Conservation (phyloP, 2,888 invertebrate genomes). For the Hymenopus coronatus region DNA sequence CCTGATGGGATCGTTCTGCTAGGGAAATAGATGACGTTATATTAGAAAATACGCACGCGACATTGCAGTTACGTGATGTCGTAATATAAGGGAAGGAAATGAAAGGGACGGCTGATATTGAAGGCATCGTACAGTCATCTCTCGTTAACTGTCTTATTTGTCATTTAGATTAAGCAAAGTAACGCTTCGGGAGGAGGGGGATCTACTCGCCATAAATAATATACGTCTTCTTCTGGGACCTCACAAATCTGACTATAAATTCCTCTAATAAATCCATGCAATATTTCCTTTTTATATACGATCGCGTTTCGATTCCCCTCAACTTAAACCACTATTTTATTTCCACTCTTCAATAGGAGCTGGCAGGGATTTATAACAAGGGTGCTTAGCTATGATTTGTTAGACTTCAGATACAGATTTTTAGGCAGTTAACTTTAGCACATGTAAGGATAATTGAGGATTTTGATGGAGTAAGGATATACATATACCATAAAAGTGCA, state of each 20-base stretch:
- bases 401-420: no score
- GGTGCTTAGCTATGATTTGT: background rate
- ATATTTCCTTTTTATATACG: background rate
- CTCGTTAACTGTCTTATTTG: background rate
- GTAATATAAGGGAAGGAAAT: background rate
- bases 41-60: background rate
- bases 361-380: background rate
- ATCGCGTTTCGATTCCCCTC: background rate
- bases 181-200: background rate
- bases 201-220: background rate
- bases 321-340: background rate
- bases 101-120: background rate
- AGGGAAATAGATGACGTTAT: background rate
- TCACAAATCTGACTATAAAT: background rate
- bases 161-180: background rate
- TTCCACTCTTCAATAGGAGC: background rate
- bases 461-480: no score
- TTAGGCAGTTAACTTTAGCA: no score
- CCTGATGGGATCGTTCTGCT: background rate
- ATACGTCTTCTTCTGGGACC: background rate
- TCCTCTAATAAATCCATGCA: background rate
- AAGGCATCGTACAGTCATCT: background rate
- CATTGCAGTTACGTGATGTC: background rate
- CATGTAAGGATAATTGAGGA: no score
- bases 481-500: no score